Percentiles rank a stretch among this genome's conserved stretches.
phyloP scores from a whole-genome alignment of 2,888 invertebrate genomes.

The Oscheius sp. region DNA sequence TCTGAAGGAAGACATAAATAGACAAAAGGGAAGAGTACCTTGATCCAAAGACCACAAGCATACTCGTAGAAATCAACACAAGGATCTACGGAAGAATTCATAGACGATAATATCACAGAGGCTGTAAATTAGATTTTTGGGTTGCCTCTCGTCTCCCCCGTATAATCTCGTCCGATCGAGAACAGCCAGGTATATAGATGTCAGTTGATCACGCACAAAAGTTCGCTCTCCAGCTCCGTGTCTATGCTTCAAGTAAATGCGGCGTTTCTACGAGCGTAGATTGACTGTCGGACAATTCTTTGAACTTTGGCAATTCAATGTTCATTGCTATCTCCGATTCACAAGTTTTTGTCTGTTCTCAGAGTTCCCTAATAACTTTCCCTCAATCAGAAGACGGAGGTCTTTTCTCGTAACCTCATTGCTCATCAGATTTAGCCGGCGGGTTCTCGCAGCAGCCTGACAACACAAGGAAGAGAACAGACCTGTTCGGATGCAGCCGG shows the following conservation, averaged over 20 bases:
- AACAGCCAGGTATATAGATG: no score
- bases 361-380: not conserved
- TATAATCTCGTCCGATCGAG: no score
- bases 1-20: slow-evolving; percentile 20
- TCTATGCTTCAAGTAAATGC: no score
- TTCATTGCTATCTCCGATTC: not conserved
- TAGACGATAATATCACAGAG: slow-evolving; percentile 68
- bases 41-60: slow-evolving; percentile 70
- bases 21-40: not conserved
- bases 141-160: not conserved
- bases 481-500: slow-evolving; percentile 69
- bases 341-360: not conserved
- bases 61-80: slow-evolving; percentile 70
- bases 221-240: no score
- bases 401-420: not conserved
- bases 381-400: not conserved
- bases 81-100: slow-evolving; percentile 68
- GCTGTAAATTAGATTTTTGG: slow-evolving; percentile 54
- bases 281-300: not conserved
- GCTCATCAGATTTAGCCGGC: slow-evolving; percentile 26
- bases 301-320: not conserved
- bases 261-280: no score
- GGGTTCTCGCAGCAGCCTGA: not conserved
- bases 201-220: no score
- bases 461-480: not conserved